Evolutionary conservation across 2,113 vertebrate genomes (phyloP), one percentile per base, ranked within the genome.

Genomic region (Phalacrocorax pelagicus): DNA sequence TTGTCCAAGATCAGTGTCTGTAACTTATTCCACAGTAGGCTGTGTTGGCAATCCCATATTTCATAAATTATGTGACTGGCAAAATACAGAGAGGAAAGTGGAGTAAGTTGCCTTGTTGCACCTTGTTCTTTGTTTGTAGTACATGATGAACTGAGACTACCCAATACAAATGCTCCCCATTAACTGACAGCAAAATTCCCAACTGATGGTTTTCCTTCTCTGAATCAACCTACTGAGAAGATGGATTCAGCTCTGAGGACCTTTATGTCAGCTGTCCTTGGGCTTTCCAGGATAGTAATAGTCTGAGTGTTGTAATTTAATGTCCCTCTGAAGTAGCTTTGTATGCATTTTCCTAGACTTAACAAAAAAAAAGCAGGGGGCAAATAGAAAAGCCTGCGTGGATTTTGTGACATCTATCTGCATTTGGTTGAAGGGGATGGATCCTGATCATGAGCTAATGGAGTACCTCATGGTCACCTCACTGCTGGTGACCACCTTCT

Each of bases 191-290:
- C 0, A 0, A 0, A 81, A 47, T 26, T 95, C 63, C 63, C 79
- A 67, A 0, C 44, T 74, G 88, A 51, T 58, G 67, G 38, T 55
- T 94, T 90, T 73, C 26, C 47, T 38, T n/a, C 58, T 65, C 71
- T 63, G 47, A 40, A 47, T 74, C 69, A 69, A 10, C 74, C 59
- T 81, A 3, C 71, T 54, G 82, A 55, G 72, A 77, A 94, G 88
- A 86, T 57, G 59, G 47, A 86, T 94, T 93, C 67, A 26, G 59
- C 94, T 93, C 90, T 32, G 75, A 81, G 80, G 86, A 86, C 71
- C 67, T 95, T 66, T 80, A n/a, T 61, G 74, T 91, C 74, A 90
- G 70, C 71, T 85, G 81, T 84, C 69, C 44, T 92, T 63, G 29
- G 81, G 26, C 70, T 91, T 95, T 86, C 67, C 59, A 78, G 80